Evolutionary conservation across 1,140 invertebrate species (phyloP).

Genomic region (Pseudomyrmex concolor): DNA sequence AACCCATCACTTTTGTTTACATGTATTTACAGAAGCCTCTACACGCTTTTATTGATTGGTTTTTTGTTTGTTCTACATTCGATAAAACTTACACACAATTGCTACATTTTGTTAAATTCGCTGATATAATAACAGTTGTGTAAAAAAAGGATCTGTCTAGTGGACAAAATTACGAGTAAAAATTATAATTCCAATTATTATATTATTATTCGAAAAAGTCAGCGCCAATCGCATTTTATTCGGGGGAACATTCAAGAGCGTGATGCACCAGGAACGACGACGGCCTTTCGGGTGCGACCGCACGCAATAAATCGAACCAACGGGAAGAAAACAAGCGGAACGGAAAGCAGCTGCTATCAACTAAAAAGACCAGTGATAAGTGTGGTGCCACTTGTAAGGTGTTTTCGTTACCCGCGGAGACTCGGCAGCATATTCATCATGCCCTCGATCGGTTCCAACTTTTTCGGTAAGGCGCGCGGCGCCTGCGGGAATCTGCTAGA

Average conservation of each 20-base stretch:
- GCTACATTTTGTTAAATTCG: too few relatives aligned
- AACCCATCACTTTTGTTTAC: not conserved
- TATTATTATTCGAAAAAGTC: constrained; percentile 2
- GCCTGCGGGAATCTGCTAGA: constrained; percentile 75
- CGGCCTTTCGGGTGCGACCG: constrained; percentile 1
- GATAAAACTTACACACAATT: too few relatives aligned
- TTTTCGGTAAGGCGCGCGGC: constrained; percentile 80
- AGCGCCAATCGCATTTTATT: not conserved
- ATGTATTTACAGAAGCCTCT: not conserved
- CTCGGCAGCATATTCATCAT: constrained; percentile 76
- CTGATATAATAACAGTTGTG: too few relatives aligned
- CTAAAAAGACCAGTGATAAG: constrained; percentile 48
- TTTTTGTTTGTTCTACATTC: too few relatives aligned
- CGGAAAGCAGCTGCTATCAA: constrained; percentile 47
- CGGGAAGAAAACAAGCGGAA: constrained; percentile 28
- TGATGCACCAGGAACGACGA: constrained; percentile 32
- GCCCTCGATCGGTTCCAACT: constrained; percentile 81
- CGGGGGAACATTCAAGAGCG: not conserved
- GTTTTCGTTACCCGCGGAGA: constrained; percentile 75
- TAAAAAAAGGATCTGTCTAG: too few relatives aligned
- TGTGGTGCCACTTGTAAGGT: constrained; percentile 44
- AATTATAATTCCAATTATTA: not conserved
- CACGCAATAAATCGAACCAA: constrained; percentile 19
- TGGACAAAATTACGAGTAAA: too few relatives aligned
- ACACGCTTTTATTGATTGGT: too few relatives aligned